Base-by-base conservation (phyloP, 2,797 vertebrate genomes). In the Melanogrammus aeglefinus region DNA sequence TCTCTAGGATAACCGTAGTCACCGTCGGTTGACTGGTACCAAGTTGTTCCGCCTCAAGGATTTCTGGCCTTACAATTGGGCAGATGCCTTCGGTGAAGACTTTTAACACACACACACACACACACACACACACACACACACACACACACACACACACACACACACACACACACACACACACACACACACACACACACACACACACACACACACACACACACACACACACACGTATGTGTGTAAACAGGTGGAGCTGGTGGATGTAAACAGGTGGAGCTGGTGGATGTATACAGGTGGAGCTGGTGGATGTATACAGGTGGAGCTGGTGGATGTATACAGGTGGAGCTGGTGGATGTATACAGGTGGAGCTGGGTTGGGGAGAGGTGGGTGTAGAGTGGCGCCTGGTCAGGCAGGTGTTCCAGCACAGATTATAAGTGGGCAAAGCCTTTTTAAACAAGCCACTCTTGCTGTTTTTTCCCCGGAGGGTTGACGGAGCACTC, bases 41-140 rank as follows among this genome's bases (percentile, higher is more conserved):
- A 41, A 63, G 69, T 76, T 71, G 39, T n/a, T 44, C 27, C 51
- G 27, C 74, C 73, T 77, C 12, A 0, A 21, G 66, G 36, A 13
- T 76, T 69, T 31, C 76, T 39, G 36, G 75, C 76, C 73, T 47
- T 79, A 78, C 70, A 74, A 18, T 75, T 66, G 41, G 47, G 57
- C 16, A 73, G 14, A 72, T 6, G 2, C 39, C 36, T 36, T 14
- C 39, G 31, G 39, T 13, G 29, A 29, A 41, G 74, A 44, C 36
- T 74, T 35, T 21, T 75, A 39, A 24, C 77, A 76, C 10, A 27
- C 69, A 47, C 29, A 24, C 21, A 7, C 71, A 44, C 29, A 27
- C 47, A 44, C 36, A 27, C 24, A 27, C 35, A 6, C 35, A 47
- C 6, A 73, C 74, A 71, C n/a, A 41, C 35, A 41, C 24, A 41